These are phyloP conservation scores for Protobothrops flavoviridis DNA, from an alignment of 2,113 vertebrate genomes.

Conservation along the genomic window DNA sequence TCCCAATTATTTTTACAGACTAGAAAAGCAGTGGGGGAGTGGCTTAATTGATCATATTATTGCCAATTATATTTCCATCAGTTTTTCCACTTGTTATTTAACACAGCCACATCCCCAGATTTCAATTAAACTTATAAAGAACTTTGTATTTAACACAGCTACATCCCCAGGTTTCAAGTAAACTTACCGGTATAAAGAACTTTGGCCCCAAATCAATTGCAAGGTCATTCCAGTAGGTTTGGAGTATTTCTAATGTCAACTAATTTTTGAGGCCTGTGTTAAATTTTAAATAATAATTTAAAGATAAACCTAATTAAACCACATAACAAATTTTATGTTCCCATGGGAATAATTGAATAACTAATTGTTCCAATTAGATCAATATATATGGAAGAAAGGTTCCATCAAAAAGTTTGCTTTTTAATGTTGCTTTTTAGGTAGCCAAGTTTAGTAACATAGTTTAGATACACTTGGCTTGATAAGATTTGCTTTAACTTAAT, in stretches of 20 bases:
- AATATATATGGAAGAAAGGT: too few species aligned
- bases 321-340: not conserved
- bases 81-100: not conserved
- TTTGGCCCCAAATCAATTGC: not conserved
- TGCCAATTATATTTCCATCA: not conserved
- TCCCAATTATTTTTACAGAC: not conserved
- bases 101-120: not conserved
- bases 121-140: not conserved
- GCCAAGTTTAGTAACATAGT: not conserved
- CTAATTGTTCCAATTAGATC: not conserved
- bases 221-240: not conserved
- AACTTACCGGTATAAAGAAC: not conserved
- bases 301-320: not conserved
- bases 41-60: not conserved
- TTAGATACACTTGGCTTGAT: not conserved
- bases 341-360: fast-evolving
- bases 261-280: not conserved
- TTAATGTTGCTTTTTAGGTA: not conserved
- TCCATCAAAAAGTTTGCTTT: not conserved
- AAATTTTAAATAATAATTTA: not conserved
- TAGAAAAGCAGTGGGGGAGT: not conserved
- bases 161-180: not conserved
- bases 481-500: not conserved
- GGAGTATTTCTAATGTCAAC: not conserved
- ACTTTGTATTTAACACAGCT: not conserved